Base-by-base conservation (phyloP, 2,888 invertebrate species). In the Creontiades dilutus region DNA sequence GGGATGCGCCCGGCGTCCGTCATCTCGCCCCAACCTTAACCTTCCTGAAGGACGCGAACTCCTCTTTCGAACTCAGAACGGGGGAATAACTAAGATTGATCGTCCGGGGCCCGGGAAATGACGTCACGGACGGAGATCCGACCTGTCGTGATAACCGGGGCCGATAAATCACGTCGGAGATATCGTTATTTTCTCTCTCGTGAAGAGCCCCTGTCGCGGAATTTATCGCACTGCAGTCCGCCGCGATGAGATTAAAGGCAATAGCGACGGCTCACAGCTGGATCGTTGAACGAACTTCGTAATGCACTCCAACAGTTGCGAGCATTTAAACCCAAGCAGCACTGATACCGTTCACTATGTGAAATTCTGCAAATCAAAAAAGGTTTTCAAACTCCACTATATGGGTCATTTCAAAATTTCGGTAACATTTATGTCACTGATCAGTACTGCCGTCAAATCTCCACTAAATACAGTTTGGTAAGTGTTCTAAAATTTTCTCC, bases 101-200 rank as follows among this genome's bases (percentile, higher is more conserved):
- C 52, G 82, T 5, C 19, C 9, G 14, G 27, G 48, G 19, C n/a
- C 14, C 27, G 82, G 23, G 52, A 23, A 23, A 52, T 82, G 82
- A 82, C 82, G 82, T 82, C 82, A 82, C 16, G 13, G 82, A n/a
- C 52, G 52, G 14, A 37, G 82, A 82, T 52, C 82, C 23, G 52
- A 47, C 27, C 82, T 47, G 82, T 48, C 82, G 52, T 19, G 82
- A 82, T 82, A 82, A 27, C 52, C 48, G 23, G 82, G 13, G 23
- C 27, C 82, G 82, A 82, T 82, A 82, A 82, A 82, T 52, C 52
- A 52, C 19, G 47, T 0, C 23, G 13, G 27, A 23, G 52, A 82
- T 82, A 52, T 82, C 82, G 82, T 82, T 52, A 82, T 82, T 82
- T 23, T 48, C 52, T 23, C 19, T 23, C 19, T 23, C n/a, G 68